phyloP scores from a whole-genome alignment of 1,140 invertebrate genomes.

The Melanaphis sacchari region DNA sequence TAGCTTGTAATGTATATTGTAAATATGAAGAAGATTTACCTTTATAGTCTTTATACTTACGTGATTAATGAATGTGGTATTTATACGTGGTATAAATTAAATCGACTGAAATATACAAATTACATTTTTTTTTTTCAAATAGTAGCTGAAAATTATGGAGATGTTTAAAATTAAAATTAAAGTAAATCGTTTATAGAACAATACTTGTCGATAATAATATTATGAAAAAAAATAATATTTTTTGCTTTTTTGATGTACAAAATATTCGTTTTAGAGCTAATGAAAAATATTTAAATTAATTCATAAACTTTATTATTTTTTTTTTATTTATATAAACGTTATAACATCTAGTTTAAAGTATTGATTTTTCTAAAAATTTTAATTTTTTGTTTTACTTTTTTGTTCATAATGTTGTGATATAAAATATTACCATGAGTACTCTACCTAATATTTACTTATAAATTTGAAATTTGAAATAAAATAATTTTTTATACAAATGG shows the following conservation, averaged over 20 bases:
- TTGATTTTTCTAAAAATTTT: background rate
- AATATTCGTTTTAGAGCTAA: background rate
- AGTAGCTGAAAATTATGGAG: background rate
- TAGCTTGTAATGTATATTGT: no score
- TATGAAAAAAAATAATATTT: no score
- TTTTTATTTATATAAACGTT: no score
- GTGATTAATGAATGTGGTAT: no score
- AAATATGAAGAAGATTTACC: no score
- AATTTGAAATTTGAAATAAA: background rate
- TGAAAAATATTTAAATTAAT: conserved; percentile 7
- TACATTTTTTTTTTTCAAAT: background rate
- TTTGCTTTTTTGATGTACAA: no score
- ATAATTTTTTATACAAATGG: background rate
- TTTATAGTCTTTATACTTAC: no score
- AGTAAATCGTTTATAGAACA: background rate
- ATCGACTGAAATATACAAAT: background rate
- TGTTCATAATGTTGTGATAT: background rate
- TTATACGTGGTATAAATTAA: no score
- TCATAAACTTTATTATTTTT: background rate
- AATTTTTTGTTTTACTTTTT: background rate
- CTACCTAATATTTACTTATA: background rate
- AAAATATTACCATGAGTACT: background rate
- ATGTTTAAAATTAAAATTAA: background rate
- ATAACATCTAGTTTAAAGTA: background rate
- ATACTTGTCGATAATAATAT: no score